Evolutionary conservation across 1,140 invertebrate species (phyloP).

Genomic region (Littorina saxatilis): DNA sequence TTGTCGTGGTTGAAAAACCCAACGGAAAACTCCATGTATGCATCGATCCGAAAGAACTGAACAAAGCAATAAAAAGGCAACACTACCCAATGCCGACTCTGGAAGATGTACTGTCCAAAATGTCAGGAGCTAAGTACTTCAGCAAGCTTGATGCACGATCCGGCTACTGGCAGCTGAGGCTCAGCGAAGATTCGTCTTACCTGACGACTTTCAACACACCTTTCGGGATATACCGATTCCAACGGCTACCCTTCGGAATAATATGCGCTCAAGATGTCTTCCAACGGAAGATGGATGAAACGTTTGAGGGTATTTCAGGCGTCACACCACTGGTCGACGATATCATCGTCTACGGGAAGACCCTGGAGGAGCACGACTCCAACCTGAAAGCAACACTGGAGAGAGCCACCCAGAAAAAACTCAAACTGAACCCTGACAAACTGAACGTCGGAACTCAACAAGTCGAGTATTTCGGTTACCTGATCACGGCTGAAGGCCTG

Average conservation of each 20-base stretch:
- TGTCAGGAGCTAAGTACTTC: constrained; percentile 42
- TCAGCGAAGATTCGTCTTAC: constrained; percentile 55
- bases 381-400: too few species aligned
- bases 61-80: constrained; percentile 37
- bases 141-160: constrained; percentile 48
- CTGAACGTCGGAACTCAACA: too few species aligned
- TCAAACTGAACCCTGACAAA: constrained; percentile 49
- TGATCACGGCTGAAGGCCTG: too few species aligned
- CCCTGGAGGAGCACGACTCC: constrained; percentile 45
- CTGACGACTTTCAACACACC: constrained; percentile 61
- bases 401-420: too few species aligned
- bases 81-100: too few species aligned
- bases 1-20: too few species aligned
- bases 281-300: constrained; percentile 39
- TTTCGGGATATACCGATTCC: too few species aligned
- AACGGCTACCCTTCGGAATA: constrained; percentile 46
- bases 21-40: constrained; percentile 47
- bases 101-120: constrained; percentile 29
- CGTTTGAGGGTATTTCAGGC: constrained; percentile 34
- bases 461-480: too few species aligned
- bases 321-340: constrained; percentile 22
- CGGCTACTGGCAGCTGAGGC: constrained; percentile 57
- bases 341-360: constrained; percentile 47
- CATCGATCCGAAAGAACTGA: constrained; percentile 42
- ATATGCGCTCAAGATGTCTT: constrained; percentile 28